Evolutionary conservation across 2,113 vertebrate genomes (phyloP).

Genomic region (Megaceryle maxima): DNA sequence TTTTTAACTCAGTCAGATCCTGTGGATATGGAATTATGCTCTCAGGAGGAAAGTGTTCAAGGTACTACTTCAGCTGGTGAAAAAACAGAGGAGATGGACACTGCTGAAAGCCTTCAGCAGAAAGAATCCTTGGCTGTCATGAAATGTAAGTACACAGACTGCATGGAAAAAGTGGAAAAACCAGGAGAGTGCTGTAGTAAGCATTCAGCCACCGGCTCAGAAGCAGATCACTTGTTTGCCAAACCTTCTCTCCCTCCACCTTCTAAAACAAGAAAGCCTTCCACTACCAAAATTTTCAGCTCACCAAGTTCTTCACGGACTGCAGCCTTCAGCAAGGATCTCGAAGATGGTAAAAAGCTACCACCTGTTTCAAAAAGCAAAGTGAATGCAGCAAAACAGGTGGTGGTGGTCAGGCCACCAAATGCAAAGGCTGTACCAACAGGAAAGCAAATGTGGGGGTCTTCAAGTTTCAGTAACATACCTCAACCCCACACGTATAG

Average conservation of each 20-base stretch:
- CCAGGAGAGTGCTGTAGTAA: conserved; percentile 9
- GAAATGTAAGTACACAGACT: conserved; percentile 47
- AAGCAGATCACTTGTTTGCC: conserved; percentile 67
- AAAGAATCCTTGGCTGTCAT: background rate
- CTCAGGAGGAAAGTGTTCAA: conserved; percentile 51
- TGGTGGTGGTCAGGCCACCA: background rate
- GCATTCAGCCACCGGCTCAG: conserved; percentile 7
- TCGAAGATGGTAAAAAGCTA: conserved; percentile 52
- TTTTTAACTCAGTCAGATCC: conserved; percentile 80
- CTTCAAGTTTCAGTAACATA: background rate
- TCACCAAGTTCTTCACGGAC: conserved; percentile 74
- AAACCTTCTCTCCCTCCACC: conserved; percentile 74
- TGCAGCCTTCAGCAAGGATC: conserved; percentile 77
- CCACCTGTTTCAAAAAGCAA: conserved; percentile 60
- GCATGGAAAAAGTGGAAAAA: background rate
- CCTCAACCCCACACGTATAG: background rate
- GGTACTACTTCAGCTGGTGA: background rate
- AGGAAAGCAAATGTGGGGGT: background rate
- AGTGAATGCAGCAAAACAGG: background rate
- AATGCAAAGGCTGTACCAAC: background rate
- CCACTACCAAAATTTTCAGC: conserved; percentile 81
- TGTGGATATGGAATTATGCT: conserved; percentile 80
- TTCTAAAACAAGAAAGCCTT: conserved; percentile 60
- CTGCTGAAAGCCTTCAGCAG: background rate
- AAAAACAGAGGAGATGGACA: background rate